phyloP scores from a whole-genome alignment of 1,140 invertebrate genomes.

The Platorchestia sp. region DNA sequence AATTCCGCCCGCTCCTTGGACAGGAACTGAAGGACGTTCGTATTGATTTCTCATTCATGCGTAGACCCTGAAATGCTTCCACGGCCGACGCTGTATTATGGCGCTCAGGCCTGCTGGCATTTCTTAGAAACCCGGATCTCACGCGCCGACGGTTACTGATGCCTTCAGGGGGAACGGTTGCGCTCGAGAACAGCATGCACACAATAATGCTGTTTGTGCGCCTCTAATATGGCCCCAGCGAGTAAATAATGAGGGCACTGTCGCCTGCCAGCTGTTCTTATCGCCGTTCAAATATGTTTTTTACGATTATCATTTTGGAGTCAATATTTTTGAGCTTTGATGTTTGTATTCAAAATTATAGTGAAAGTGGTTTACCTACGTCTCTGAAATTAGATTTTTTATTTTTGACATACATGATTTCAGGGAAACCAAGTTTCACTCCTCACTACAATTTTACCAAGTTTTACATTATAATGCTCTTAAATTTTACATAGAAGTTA shows the following conservation, averaged over 20 bases:
- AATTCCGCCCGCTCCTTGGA: not conserved
- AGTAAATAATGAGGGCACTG: no score
- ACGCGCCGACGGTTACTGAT: not conserved
- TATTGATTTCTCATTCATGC: slow-evolving; percentile 9
- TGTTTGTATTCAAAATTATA: not conserved
- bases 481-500: no score
- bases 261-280: no score
- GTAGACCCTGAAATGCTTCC: not conserved
- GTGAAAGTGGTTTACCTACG: not conserved
- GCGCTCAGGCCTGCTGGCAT: not conserved
- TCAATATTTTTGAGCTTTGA: no score
- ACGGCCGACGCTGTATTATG: not conserved
- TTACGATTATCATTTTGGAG: no score
- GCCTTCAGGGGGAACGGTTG: not conserved
- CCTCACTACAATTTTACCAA: no score
- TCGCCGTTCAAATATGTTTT: no score
- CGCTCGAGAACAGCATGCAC: not conserved
- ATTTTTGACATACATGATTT: not conserved
- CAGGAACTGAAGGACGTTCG: not conserved
- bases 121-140: not conserved
- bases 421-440: not conserved
- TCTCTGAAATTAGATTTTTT: not conserved
- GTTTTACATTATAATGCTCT: no score
- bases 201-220: not conserved
- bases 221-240: no score